These are phyloP conservation scores for Sphyrna mokarran DNA, from an alignment of 2,113 vertebrate genomes.

Conservation along the genomic window DNA sequence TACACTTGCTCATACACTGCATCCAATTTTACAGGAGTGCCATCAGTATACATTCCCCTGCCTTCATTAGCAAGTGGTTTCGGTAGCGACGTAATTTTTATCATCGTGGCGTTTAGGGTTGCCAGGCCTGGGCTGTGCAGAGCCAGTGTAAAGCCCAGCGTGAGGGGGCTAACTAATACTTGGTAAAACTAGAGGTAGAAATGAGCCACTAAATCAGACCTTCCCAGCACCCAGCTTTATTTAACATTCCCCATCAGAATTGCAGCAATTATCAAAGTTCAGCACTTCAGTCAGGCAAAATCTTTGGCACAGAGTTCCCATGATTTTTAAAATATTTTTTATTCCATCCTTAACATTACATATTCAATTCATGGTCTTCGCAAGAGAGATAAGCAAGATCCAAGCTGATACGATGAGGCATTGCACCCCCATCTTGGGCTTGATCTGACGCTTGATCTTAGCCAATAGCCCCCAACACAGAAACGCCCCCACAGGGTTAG, in stretches of 20 bases:
- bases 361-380: too few species aligned
- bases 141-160: neutral
- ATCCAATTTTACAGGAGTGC: neutral
- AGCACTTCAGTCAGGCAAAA: neutral
- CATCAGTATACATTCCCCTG: neutral
- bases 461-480: too few species aligned
- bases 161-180: neutral
- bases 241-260: neutral
- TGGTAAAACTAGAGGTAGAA: neutral
- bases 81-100: neutral
- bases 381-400: too few species aligned
- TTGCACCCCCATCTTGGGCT: too few species aligned
- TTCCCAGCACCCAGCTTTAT: neutral
- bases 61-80: neutral
- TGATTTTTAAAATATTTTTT: too few species aligned
- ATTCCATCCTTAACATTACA: too few species aligned
- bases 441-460: too few species aligned
- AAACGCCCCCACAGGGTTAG: neutral
- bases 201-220: neutral
- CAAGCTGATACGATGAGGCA: too few species aligned
- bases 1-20: neutral
- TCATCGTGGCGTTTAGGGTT: neutral
- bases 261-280: neutral
- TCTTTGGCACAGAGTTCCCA: neutral
- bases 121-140: too few species aligned